phyloP scores from a whole-genome alignment of 2,113 vertebrate genomes.

The Gavia stellata region DNA sequence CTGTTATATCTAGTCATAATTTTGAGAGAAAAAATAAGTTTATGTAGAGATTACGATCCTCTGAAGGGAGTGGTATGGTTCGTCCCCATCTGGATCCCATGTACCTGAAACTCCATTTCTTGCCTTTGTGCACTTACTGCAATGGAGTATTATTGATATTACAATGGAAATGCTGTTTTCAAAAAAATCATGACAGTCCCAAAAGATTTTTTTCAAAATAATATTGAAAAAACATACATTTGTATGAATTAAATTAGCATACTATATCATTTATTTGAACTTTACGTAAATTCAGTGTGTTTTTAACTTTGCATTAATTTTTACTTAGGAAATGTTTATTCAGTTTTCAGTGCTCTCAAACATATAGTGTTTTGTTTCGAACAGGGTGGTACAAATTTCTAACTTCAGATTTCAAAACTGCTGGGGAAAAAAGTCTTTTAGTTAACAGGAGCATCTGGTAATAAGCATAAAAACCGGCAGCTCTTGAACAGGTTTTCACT shows the following conservation, averaged over 20 bases:
- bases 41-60: background rate
- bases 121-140: background rate
- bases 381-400: background rate
- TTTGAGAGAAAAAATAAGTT: background rate
- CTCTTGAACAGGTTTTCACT: background rate
- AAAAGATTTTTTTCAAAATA: background rate
- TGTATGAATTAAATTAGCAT: background rate
- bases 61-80: background rate
- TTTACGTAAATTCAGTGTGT: background rate
- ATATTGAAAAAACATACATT: background rate
- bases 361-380: background rate
- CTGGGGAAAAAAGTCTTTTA: background rate
- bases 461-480: background rate
- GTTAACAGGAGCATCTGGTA: background rate
- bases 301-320: background rate
- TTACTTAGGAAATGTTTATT: background rate
- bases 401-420: background rate
- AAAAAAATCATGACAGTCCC: background rate
- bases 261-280: background rate
- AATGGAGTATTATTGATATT: background rate
- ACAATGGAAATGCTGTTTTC: background rate
- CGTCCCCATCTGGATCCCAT: background rate
- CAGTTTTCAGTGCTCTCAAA: background rate
- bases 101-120: background rate
- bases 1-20: background rate